Evolutionary conservation across 2,888 invertebrate species (phyloP).

Genomic region (Thera obeliscata): DNA sequence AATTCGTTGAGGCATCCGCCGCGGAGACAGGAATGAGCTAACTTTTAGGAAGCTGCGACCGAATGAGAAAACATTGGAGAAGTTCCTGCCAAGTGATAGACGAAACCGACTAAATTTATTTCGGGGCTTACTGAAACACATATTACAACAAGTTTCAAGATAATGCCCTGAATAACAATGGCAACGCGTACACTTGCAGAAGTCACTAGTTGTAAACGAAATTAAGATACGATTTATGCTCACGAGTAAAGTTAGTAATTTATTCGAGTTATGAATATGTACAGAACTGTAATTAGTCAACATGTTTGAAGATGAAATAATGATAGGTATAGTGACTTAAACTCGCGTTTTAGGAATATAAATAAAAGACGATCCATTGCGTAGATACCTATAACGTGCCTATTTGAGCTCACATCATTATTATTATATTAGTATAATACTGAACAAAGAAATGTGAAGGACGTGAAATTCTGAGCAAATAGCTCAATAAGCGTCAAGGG

Average conservation of each 20-base stretch:
- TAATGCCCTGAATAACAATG: slow-evolving; percentile 69
- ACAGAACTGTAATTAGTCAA: slow-evolving; percentile 47
- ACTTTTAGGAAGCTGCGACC: slow-evolving; percentile 72
- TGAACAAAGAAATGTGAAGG: slow-evolving; percentile 40
- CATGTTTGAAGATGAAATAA: slow-evolving; percentile 13
- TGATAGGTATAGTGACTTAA: neutral
- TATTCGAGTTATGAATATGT: slow-evolving; percentile 48
- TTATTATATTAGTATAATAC: slow-evolving; percentile 43
- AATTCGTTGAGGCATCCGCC: slow-evolving; percentile 71
- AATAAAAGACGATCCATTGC: neutral
- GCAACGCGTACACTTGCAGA: slow-evolving; percentile 56
- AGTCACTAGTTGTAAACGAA: slow-evolving; percentile 55
- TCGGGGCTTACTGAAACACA: slow-evolving; percentile 67
- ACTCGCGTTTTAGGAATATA: neutral
- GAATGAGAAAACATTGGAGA: slow-evolving; percentile 79
- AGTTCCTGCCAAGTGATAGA: slow-evolving; percentile 74
- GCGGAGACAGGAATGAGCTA: slow-evolving; percentile 72
- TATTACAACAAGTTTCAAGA: slow-evolving; percentile 67
- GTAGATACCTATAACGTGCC: neutral
- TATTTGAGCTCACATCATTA: slow-evolving; percentile 32
- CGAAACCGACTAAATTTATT: slow-evolving; percentile 74
- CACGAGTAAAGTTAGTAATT: slow-evolving; percentile 56
- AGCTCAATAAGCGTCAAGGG: slow-evolving; percentile 67
- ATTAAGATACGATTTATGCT: slow-evolving; percentile 57
- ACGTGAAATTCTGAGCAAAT: slow-evolving; percentile 55